Evolutionary conservation across 2,797 vertebrate species (phyloP).

Genomic region (Sphaeramia orbicularis): DNA sequence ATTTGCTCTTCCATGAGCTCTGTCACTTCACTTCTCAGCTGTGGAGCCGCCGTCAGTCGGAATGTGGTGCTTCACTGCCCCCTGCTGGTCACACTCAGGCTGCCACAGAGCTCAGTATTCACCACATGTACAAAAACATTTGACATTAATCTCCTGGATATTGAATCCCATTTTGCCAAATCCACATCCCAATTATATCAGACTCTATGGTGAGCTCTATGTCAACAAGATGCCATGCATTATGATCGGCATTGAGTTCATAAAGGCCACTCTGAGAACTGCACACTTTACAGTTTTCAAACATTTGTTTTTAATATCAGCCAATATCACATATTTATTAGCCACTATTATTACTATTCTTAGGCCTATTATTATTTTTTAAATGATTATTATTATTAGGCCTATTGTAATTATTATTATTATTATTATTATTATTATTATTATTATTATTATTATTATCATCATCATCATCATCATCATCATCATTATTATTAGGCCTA

Average conservation of each 20-base stretch:
- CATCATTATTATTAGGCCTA: no score
- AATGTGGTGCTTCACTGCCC: conserved; percentile 50
- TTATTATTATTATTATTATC: no score
- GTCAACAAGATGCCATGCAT: background rate
- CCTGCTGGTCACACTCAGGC: conserved; percentile 41
- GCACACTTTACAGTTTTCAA: no score
- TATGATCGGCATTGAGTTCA: conserved; percentile 1
- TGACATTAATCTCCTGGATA: conserved; percentile 9
- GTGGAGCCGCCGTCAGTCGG: background rate
- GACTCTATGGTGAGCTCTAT: background rate
- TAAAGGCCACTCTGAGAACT: no score
- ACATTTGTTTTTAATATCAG: no score
- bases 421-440: no score
- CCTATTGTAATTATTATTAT: no score
- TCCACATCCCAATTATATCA: background rate
- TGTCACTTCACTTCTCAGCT: conserved; percentile 1
- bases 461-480: no score
- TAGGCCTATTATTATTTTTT: no score
- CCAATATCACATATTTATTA: no score
- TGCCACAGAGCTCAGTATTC: conserved; percentile 11
- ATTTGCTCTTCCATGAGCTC: background rate
- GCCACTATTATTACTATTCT: no score
- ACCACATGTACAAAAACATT: background rate
- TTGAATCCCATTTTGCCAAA: conserved; percentile 2
- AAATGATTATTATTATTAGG: no score